phyloP scores from a whole-genome alignment of 2,113 vertebrate species.

The Eptatretus burgeri region DNA sequence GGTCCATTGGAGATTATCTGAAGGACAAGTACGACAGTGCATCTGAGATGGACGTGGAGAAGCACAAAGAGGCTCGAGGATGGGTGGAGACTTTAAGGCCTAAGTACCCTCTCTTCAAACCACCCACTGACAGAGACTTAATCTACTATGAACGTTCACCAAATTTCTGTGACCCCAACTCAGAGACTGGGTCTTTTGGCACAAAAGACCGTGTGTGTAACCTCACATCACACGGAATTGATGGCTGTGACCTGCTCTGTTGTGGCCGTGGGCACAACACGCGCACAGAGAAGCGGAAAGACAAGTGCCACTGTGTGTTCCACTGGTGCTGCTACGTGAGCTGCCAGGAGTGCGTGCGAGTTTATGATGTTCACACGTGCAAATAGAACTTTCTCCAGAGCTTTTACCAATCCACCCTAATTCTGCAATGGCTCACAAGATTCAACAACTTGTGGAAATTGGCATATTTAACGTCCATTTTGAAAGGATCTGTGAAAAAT shows the following conservation, averaged over 20 bases:
- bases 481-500: no score
- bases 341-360: constrained; percentile 70
- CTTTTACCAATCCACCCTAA: no score
- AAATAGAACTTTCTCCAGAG: constrained; percentile 23
- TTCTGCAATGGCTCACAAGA: no score
- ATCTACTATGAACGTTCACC: constrained; percentile 94
- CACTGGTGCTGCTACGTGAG: constrained; percentile 99
- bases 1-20: constrained; percentile 69
- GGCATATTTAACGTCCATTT: no score
- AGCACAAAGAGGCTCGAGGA: constrained; percentile 67
- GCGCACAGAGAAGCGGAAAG: constrained; percentile 79
- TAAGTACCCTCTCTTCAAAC: constrained; percentile 84
- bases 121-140: constrained; percentile 67
- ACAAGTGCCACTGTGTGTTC: constrained; percentile 97
- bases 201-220: constrained; percentile 75
- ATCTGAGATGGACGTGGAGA: constrained; percentile 93
- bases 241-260: constrained; percentile 85
- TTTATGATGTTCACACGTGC: constrained; percentile 90
- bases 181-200: constrained; percentile 76
- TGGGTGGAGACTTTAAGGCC: constrained; percentile 90
- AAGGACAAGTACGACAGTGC: constrained; percentile 98
- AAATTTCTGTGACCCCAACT: constrained; percentile 89
- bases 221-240: constrained; percentile 80
- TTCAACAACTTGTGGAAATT: no score
- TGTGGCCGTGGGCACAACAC: constrained; percentile 91